phyloP scores from a whole-genome alignment of 2,797 vertebrate species.

The Sebastes alutus region DNA sequence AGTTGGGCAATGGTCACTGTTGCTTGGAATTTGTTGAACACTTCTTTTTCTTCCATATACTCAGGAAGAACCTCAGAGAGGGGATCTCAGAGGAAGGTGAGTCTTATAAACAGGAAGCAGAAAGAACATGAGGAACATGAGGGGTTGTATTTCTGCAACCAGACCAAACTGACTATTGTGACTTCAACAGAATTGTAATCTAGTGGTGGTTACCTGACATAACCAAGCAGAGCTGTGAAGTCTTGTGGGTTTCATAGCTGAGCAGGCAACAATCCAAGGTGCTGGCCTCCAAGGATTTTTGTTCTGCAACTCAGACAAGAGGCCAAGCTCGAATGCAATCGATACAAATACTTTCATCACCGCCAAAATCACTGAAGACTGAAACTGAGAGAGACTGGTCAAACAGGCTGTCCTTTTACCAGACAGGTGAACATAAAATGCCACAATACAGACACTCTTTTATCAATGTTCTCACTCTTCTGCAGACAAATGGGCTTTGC shows the following conservation, averaged over 20 bases:
- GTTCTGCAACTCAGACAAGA: not conserved
- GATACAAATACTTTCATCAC: not conserved
- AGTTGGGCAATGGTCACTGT: not conserved
- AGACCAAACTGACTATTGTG: not conserved
- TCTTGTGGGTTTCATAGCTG: not conserved
- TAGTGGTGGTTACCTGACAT: not conserved
- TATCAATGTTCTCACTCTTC: not conserved
- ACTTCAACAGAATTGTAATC: not conserved
- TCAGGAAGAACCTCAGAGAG: not conserved
- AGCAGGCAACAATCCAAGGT: not conserved
- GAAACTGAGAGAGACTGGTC: not conserved
- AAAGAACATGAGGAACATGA: conserved; percentile 10
- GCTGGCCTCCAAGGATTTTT: not conserved
- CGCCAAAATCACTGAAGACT: not conserved
- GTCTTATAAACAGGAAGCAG: conserved; percentile 16
- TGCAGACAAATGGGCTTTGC: not conserved
- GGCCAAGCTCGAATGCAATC: not conserved
- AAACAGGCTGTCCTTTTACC: not conserved
- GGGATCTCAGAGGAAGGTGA: not conserved
- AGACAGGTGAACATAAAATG: not conserved
- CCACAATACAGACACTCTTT: not conserved
- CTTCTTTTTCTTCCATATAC: not conserved
- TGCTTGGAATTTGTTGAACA: not conserved
- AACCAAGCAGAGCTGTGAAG: not conserved
- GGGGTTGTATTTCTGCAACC: not conserved